A percentile compares a stretch with the other conserved stretches of the same genome.
These are phyloP conservation scores for Anhinga rufa DNA, from an alignment of 2,113 vertebrate genomes.

Conservation along the genomic window DNA sequence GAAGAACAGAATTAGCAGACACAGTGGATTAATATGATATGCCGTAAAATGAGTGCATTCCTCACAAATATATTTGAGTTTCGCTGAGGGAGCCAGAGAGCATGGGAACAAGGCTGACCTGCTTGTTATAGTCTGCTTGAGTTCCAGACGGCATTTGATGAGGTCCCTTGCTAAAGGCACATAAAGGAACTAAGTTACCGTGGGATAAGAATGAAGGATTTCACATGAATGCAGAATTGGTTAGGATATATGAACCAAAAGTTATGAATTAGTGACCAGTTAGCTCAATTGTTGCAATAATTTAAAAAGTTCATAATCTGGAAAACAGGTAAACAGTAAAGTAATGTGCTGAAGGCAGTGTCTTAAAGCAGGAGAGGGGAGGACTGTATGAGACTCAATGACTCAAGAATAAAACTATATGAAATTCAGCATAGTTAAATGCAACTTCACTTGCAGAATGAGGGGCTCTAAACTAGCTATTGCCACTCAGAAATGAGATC, in stretches of 20 bases:
- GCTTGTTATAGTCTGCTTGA: neutral
- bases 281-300: neutral
- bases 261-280: neutral
- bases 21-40: neutral
- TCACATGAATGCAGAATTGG: neutral
- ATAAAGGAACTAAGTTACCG: neutral
- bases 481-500: neutral
- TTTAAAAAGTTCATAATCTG: neutral
- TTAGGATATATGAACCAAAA: neutral
- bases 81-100: neutral
- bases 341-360: neutral
- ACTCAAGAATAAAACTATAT: neutral
- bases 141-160: neutral
- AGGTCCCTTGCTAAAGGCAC: neutral
- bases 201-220: neutral
- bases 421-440: neutral
- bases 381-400: neutral
- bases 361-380: neutral
- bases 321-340: neutral
- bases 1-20: neutral
- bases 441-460: neutral
- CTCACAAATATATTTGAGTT: neutral
- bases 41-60: neutral
- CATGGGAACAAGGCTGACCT: slow-evolving; percentile 31
- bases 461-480: neutral